These are phyloP conservation scores for Colletes latitarsis DNA, from an alignment of 1,140 invertebrate species.

Conservation along the genomic window DNA sequence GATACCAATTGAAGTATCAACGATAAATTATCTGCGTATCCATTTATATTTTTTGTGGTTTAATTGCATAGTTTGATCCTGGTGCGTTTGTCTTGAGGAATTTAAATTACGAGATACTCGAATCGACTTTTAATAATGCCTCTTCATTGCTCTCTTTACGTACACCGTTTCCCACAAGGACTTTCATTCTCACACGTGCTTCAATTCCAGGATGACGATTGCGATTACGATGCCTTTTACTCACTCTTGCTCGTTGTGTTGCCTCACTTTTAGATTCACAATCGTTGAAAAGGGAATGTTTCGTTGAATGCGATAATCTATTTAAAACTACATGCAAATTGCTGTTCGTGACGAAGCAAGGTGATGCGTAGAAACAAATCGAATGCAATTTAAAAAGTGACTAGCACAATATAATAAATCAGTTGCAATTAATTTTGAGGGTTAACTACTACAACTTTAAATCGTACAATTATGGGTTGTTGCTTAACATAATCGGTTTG, in stretches of 20 bases:
- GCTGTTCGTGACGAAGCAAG: neutral
- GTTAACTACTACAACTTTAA: neutral
- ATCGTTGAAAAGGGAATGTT: neutral
- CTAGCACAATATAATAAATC: neutral
- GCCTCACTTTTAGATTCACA: conserved; percentile 22
- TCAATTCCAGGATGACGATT: conserved; percentile 20
- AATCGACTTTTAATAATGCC: neutral
- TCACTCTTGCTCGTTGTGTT: conserved; percentile 16
- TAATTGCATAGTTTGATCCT: neutral
- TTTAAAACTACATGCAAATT: neutral
- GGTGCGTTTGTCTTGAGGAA: too few species aligned
- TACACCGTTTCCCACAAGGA: conserved; percentile 24
- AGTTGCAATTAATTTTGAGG: neutral
- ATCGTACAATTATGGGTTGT: neutral
- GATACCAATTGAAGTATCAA: neutral
- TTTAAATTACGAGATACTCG: neutral
- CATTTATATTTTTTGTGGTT: neutral
- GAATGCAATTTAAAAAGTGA: neutral
- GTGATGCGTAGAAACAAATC: neutral
- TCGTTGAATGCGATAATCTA: conserved; percentile 15
- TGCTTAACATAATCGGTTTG: neutral
- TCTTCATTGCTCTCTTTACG: conserved; percentile 1
- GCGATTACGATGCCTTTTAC: conserved; percentile 38
- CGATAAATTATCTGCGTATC: neutral
- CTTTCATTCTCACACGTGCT: conserved; percentile 30